These are phyloP conservation scores for Latrodectus geometricus DNA, from an alignment of 1,140 invertebrate genomes.

Conservation along the genomic window DNA sequence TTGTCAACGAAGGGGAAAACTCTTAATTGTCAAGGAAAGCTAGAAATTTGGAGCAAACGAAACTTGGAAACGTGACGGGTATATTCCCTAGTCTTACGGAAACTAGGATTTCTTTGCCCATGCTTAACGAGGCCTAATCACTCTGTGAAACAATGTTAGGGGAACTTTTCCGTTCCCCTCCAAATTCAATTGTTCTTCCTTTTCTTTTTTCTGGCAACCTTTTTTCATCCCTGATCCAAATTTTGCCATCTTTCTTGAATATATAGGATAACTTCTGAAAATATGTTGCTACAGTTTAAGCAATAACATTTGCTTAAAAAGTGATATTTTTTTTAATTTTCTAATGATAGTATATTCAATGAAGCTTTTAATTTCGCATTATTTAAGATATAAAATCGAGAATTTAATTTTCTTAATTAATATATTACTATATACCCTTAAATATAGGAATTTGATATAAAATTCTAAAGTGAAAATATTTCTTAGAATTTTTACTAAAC, in stretches of 20 bases:
- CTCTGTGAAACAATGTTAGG: slow-evolving; percentile 47
- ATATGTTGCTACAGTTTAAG: too few relatives aligned
- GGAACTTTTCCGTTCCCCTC: slow-evolving; percentile 34
- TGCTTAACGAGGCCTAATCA: slow-evolving; percentile 57
- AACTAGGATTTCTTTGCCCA: not conserved
- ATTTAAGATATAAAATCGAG: too few relatives aligned
- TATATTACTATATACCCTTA: too few relatives aligned
- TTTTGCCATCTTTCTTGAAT: slow-evolving; percentile 2
- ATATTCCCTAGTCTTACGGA: not conserved
- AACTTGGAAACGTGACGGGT: slow-evolving; percentile 29
- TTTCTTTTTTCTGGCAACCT: slow-evolving; percentile 37
- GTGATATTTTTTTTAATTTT: too few relatives aligned
- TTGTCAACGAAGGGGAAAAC: slow-evolving; percentile 5
- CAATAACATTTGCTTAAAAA: too few relatives aligned
- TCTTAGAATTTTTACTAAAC: too few relatives aligned
- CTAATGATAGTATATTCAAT: too few relatives aligned
- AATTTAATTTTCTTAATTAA: too few relatives aligned
- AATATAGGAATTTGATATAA: too few relatives aligned
- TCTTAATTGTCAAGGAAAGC: slow-evolving; percentile 31
- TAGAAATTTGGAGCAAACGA: slow-evolving; percentile 39
- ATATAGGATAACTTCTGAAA: too few relatives aligned
- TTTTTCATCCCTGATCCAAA: slow-evolving; percentile 6
- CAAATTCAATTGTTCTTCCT: slow-evolving; percentile 43
- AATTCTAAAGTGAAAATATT: too few relatives aligned
- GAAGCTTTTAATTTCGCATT: too few relatives aligned